Evolutionary conservation across 2,797 vertebrate genomes (phyloP).

Genomic region (Ptychadena robeensis): DNA sequence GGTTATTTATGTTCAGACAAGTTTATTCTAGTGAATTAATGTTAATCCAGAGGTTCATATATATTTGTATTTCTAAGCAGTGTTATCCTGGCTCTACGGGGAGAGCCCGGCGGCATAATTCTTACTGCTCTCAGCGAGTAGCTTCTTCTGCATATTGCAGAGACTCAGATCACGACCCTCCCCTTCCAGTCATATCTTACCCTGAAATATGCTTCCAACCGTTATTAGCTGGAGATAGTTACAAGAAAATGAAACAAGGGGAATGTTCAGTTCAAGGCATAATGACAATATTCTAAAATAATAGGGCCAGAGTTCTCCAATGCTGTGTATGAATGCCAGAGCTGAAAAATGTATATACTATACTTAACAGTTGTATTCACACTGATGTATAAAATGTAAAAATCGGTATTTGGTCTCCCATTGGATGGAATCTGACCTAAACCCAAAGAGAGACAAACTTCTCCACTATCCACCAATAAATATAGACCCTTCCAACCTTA

Average conservation of each 20-base stretch:
- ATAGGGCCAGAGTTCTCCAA: not conserved
- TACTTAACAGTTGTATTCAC: not conserved
- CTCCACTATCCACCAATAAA: no score
- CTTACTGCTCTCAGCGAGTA: constrained; percentile 25
- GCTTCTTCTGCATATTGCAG: constrained; percentile 32
- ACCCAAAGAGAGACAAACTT: no score
- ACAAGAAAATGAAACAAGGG: constrained; percentile 1
- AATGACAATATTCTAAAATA: not conserved
- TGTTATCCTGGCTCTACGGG: constrained; percentile 27
- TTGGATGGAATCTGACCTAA: no score
- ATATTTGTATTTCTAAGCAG: constrained; percentile 14
- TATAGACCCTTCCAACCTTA: no score
- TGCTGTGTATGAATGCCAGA: not conserved
- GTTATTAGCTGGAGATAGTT: constrained; percentile 3
- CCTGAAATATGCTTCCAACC: constrained; percentile 21
- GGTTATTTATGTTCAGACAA: no score
- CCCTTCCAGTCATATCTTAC: not conserved
- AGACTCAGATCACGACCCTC: constrained; percentile 20
- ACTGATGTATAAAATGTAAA: no score
- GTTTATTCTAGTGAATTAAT: not conserved
- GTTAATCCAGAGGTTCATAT: not conserved
- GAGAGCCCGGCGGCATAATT: constrained; percentile 34
- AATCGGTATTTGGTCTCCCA: no score
- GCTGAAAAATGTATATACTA: not conserved
- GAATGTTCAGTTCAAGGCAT: not conserved